Percentiles rank a stretch among this genome's conserved stretches.
Evolutionary conservation across 30 jellyfish, hydroid and myxozoan genomes (phyloP).

Genomic region (Aurelia sp.): DNA sequence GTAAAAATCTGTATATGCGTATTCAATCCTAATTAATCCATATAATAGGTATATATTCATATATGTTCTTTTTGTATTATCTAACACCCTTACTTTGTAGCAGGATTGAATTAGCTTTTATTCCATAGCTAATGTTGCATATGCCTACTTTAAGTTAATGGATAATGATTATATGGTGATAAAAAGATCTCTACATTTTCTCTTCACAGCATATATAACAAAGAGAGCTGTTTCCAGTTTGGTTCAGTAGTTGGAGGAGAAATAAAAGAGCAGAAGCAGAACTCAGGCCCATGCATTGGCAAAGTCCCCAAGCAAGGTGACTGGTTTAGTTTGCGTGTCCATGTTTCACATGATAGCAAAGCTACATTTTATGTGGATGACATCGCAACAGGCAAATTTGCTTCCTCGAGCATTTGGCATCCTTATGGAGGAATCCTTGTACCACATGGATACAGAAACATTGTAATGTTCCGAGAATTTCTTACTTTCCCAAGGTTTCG

Average conservation of each 20-base stretch:
- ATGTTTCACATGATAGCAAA: neutral
- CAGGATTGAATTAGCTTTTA: too few relatives aligned
- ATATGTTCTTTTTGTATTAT: too few relatives aligned
- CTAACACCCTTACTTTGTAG: too few relatives aligned
- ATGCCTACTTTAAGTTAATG: too few relatives aligned
- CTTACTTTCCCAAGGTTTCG: neutral
- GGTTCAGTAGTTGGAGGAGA: slow-evolving; percentile 55
- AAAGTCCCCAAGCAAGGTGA: neutral
- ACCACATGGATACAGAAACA: slow-evolving; percentile 48
- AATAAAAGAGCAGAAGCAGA: neutral
- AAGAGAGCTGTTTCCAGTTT: slow-evolving; percentile 45
- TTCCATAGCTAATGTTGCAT: too few relatives aligned
- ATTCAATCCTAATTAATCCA: too few relatives aligned
- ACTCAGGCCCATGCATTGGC: slow-evolving; percentile 30
- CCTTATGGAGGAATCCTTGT: slow-evolving; percentile 62
- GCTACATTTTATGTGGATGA: neutral
- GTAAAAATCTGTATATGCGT: too few relatives aligned
- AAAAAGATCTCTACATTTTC: too few relatives aligned
- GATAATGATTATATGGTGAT: too few relatives aligned
- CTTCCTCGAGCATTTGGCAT: slow-evolving; percentile 16
- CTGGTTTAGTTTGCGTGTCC: slow-evolving; percentile 39
- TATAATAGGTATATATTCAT: too few relatives aligned
- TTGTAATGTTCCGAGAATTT: slow-evolving; percentile 51
- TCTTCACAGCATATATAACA: slow-evolving; percentile 2
- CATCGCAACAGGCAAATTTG: slow-evolving; percentile 2